Evolutionary conservation across 2,113 vertebrate species (phyloP).

Genomic region (Cairina moschata): DNA sequence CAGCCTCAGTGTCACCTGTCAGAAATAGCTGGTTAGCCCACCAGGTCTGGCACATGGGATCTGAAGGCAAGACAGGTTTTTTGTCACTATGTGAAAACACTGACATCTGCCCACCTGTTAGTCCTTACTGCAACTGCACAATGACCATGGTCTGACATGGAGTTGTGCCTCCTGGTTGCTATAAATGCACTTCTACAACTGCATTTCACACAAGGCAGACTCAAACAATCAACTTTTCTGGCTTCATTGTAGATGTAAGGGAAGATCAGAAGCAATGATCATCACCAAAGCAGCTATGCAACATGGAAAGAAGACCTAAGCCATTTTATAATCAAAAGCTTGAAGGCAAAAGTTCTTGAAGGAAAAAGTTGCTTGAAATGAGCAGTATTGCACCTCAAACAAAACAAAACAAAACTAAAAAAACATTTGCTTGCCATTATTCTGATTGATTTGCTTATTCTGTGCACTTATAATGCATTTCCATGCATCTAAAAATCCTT

Average conservation of each 20-base stretch:
- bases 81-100: not conserved
- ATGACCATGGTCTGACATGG: not conserved
- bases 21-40: not conserved
- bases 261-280: not conserved
- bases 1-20: not conserved
- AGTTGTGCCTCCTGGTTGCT: not conserved
- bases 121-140: accelerated
- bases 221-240: not conserved
- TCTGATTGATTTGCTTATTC: conserved; percentile 4
- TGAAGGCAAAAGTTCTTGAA: no score
- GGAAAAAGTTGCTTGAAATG: not conserved
- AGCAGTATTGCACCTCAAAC: not conserved
- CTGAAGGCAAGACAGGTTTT: not conserved
- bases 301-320: not conserved
- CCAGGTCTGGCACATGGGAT: accelerated
- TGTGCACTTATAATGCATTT: not conserved
- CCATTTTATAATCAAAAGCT: not conserved
- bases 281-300: not conserved
- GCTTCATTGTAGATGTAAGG: not conserved
- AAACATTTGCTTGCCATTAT: not conserved
- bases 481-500: conserved; percentile 4
- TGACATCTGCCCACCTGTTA: not conserved
- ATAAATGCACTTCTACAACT: not conserved
- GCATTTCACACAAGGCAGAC: not conserved
- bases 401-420: not conserved